Evolutionary conservation across 2,888 invertebrate genomes (phyloP), one percentile per base, ranked within the genome.

Genomic region (Melangyna quadrimaculata): DNA sequence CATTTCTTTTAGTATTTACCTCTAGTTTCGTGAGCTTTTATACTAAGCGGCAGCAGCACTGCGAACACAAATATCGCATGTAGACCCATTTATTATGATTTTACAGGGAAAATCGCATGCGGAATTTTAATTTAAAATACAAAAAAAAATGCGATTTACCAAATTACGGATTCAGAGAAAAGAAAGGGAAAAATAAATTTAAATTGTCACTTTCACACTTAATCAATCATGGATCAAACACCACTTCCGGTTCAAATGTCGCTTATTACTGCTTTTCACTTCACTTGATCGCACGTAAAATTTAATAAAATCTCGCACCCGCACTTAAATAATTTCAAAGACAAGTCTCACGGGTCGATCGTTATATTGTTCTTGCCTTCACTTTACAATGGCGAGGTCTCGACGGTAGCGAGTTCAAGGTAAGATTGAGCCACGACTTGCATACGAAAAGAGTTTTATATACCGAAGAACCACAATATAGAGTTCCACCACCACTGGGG

Each of bases 371-470:
- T 48, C 22, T 59, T 37, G 55, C 51, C 32, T 24, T 22, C n/a
- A 19, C 29, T 29, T 65, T 0, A 45, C 69, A 48, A 72, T 72
- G 27, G 35, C 48, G 59, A 80, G 27, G 80, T 80, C 84, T 84
- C 75, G 75, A 84, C 86, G 69, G 87, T 82, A 90, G 89, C 91
- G 91, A 92, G 92, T 91, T 91, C 91, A 91, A 91, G 91, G 92
- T 92, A 91, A 90, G 89, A 90, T 91, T 92, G 89, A 91, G 89
- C 90, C 91, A 90, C 91, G 91, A 90, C 91, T 89, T 88, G 91
- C 90, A 91, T 91, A 90, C 90, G 89, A 90, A 91, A 91, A 91
- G 91, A 91, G 91, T 90, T 91, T 90, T 91, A 91, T 91, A 91
- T 92, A 91, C 90, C 89, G 87, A 40, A 40, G 87, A 40, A 40